Base-by-base conservation (phyloP, 2,797 vertebrate species). In the Melanotaenia parkinsoni region DNA sequence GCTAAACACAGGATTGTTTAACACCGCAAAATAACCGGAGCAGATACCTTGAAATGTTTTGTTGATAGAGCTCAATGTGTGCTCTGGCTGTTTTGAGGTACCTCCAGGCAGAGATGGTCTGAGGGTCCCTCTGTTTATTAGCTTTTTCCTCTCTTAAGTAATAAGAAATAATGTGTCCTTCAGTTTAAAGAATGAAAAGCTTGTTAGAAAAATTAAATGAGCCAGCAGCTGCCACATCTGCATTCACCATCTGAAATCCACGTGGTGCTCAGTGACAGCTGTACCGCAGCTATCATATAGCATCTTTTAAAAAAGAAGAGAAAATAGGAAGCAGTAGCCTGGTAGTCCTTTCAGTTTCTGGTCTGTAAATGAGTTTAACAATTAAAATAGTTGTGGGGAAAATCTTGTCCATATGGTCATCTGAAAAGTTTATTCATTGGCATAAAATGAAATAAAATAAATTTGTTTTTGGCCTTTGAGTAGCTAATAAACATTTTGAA, bases 171-270 rank as follows among this genome's bases (percentile, higher is more conserved):
- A 51, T 22, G 6, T 51, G 50, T 22, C 8, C 50, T 51, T 22
- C n/a, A 51, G 5, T 51, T 22, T 51, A 51, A 51, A 13, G 11
- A 13, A 38, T 11, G 13, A 38, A 38, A 38, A 12, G 13, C 2
- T 38, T 38, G 38, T 38, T 38, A 10, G 38, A 13, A 51, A 37
- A 24, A 11, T n/a, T 2, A 51, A 51, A 3, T 5, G 4, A 1
- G 18, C 45, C n/a, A 8, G 13, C 59, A 71, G 61, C 50, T 74
- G 67, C 16, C 63, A 38, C 53, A 67, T 67, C 43, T 26, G 24
- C 24, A 26, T 26, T 26, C 51, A 28, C 6, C 58, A 60, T 33
- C 47, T 63, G 37, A 79, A 66, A 33, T 56, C 35, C 3, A 24
- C 68, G 50, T 53, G 37, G 1, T n/a, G 11, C 13, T 37, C n/a